Evolutionary conservation across 1,140 invertebrate species (phyloP).

Genomic region (Hormaphis cornu): DNA sequence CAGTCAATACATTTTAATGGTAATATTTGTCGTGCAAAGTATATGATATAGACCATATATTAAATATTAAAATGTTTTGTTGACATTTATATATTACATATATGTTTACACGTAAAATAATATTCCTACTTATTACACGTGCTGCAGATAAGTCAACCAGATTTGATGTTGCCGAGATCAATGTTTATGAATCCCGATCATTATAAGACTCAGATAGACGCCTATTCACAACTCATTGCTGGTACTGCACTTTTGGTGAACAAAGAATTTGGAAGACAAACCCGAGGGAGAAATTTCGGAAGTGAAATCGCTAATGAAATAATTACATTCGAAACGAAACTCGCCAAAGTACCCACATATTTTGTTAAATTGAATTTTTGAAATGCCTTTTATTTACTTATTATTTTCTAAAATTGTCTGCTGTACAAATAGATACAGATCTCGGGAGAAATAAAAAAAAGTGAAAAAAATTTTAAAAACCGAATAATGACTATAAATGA

Average conservation of each 20-base stretch:
- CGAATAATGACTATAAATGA: conserved; percentile 8
- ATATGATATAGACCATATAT: neutral
- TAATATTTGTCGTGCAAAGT: neutral
- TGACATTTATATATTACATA: too few species aligned
- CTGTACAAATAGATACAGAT: neutral
- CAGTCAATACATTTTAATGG: conserved; percentile 19
- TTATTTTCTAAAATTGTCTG: neutral
- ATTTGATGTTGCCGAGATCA: conserved; percentile 47
- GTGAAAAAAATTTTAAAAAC: neutral
- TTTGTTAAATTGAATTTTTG: neutral
- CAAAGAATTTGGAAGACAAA: neutral
- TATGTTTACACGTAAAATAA: neutral
- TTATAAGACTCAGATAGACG: conserved; percentile 42
- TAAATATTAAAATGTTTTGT: too few species aligned
- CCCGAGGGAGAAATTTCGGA: conserved; percentile 37
- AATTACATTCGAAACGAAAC: conserved; percentile 50
- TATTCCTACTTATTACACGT: neutral
- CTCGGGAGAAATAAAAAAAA: neutral
- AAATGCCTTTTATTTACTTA: neutral
- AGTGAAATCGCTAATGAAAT: conserved; percentile 45
- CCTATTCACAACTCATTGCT: conserved; percentile 46
- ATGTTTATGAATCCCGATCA: conserved; percentile 44
- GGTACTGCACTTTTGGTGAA: conserved; percentile 39
- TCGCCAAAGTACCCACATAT: conserved; percentile 48
- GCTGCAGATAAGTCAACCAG: conserved; percentile 49